Percentiles rank a stretch among this genome's conserved stretches.
Evolutionary conservation across 1,140 invertebrate genomes (phyloP).

Genomic region (Reticulitermes speratus): DNA sequence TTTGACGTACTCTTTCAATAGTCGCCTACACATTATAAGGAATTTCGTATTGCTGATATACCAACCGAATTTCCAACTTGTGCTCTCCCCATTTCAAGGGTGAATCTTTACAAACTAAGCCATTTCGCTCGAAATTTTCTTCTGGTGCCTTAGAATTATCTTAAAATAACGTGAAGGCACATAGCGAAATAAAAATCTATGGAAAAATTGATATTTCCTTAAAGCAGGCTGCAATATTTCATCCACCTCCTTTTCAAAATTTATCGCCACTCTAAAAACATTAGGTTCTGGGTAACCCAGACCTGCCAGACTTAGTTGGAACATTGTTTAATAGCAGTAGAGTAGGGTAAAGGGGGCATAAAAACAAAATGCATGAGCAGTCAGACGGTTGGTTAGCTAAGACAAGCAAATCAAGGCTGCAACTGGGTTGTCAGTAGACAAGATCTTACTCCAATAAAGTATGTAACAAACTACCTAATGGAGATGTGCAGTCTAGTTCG

Average conservation of each 20-base stretch:
- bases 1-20: no score
- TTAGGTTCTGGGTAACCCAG: not conserved
- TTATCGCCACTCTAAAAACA: not conserved
- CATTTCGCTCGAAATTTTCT: no score
- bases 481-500: not conserved
- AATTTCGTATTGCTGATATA: no score
- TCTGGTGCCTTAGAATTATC: no score
- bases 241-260: not conserved
- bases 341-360: not conserved
- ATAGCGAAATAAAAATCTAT: no score
- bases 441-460: not conserved
- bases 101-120: no score
- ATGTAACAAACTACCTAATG: conserved; percentile 17
- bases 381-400: not conserved
- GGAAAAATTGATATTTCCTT: not conserved
- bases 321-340: not conserved
- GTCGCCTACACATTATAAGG: no score
- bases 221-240: not conserved
- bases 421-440: not conserved
- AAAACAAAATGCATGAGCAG: not conserved
- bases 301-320: not conserved
- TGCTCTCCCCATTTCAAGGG: no score
- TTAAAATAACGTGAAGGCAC: no score
- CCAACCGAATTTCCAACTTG: no score
- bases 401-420: not conserved